Percentiles rank a stretch among this genome's conserved stretches.
phyloP scores from a whole-genome alignment of 2,888 invertebrate genomes.

The Pseudococcus longispinus region DNA sequence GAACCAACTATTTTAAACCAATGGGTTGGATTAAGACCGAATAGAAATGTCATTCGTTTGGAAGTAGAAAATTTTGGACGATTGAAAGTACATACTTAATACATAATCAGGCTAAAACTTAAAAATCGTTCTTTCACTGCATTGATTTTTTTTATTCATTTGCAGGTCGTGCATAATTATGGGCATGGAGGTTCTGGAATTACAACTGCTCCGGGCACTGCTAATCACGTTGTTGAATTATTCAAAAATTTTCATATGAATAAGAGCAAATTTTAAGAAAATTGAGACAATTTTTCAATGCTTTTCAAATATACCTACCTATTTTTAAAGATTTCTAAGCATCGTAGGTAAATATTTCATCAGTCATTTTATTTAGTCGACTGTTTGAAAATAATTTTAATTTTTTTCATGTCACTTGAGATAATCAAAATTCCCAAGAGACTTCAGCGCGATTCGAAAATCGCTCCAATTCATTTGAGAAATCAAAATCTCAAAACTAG shows the following conservation, averaged over 20 bases:
- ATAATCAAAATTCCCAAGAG: no score
- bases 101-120: background rate
- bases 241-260: slow-evolving; percentile 60
- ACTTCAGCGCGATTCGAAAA: no score
- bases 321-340: no score
- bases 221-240: slow-evolving; percentile 75
- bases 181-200: slow-evolving; percentile 96
- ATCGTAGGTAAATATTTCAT: no score
- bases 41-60: slow-evolving; percentile 76
- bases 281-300: no score
- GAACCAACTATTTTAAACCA: slow-evolving; percentile 69
- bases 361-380: no score
- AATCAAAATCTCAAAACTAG: no score
- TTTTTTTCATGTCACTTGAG: no score
- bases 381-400: no score
- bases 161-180: slow-evolving; percentile 86
- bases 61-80: slow-evolving; percentile 68
- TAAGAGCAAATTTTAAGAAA: slow-evolving; percentile 50
- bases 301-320: no score
- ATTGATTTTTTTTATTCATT: slow-evolving; percentile 53
- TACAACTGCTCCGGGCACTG: slow-evolving; percentile 86
- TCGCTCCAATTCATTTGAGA: no score
- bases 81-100: slow-evolving; percentile 58
- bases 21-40: slow-evolving; percentile 83
- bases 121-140: background rate